These are phyloP conservation scores for Hydraecia micacea DNA, from an alignment of 2,888 invertebrate genomes.

Conservation along the genomic window DNA sequence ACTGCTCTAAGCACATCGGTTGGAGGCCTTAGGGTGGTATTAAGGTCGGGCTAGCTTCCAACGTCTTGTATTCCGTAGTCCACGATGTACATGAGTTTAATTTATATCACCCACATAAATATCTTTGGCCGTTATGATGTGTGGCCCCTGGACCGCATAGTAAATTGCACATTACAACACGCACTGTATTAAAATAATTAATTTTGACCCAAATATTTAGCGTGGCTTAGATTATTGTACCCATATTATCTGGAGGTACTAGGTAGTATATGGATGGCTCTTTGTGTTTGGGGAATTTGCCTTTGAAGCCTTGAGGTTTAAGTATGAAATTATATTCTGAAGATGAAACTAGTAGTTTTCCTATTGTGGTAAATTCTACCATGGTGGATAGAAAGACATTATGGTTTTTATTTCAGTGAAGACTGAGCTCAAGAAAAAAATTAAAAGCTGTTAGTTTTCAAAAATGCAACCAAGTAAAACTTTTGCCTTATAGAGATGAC, in stretches of 20 bases:
- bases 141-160: slow-evolving; percentile 70
- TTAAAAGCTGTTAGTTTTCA: background rate
- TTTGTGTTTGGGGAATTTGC: slow-evolving; percentile 47
- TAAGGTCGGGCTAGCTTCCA: slow-evolving; percentile 85
- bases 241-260: slow-evolving; percentile 52
- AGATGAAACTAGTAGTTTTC: background rate
- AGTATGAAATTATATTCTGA: slow-evolving; percentile 16
- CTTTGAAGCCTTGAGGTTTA: slow-evolving; percentile 30
- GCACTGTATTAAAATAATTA: slow-evolving; percentile 78
- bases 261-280: slow-evolving; percentile 31
- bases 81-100: slow-evolving; percentile 78
- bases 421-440: background rate
- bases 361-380: background rate
- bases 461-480: background rate
- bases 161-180: slow-evolving; percentile 77
- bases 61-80: slow-evolving; percentile 83
- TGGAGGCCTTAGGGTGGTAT: slow-evolving; percentile 74
- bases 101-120: slow-evolving; percentile 83
- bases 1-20: slow-evolving; percentile 57
- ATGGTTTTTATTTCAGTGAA: background rate
- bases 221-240: slow-evolving; percentile 68
- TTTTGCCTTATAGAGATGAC: too few species aligned
- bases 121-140: slow-evolving; percentile 79
- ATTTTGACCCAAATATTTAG: slow-evolving; percentile 71
- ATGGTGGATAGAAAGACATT: background rate